Base-by-base conservation (phyloP, 35 echinoderm and acorn worm genomes). In the Heliocidaris tuberculata region DNA sequence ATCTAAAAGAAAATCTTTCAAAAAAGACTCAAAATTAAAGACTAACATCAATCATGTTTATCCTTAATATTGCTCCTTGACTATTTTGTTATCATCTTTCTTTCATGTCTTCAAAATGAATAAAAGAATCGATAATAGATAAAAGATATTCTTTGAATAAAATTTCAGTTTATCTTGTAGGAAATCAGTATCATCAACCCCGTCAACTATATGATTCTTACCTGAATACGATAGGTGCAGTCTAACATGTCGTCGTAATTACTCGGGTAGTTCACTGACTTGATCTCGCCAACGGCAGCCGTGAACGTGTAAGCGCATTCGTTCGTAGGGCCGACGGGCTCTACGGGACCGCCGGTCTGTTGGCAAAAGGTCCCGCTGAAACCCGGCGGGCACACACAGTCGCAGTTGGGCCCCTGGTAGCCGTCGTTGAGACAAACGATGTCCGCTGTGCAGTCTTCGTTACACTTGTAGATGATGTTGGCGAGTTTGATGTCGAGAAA, bases 401-500 rank as follows among this genome's bases (percentile, higher is more conserved):
- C 85, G 86, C 96, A 96, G 50, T 47, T 56, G 16, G 88, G 35
- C 60, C 85, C 94, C 78, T 96, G 94, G 60, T 95, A 96, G 7
- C 96, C 96, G 21, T 65, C 96, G 88, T 96, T 96, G 16, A 90
- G n/a, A 56, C 96, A 96, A 5, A 90, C 88, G 16, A 95, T 17
- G 24, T 17, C 30, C 21, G 31, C 15, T 5, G 85, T 61, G 52
- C 86, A 96, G 15, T 95, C 59, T 50, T 71, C 88, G 48, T 24
- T 35, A 31, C 96, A 96, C 9, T 96, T 48, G n/a, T 96, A 96
- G 49, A 96, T 95, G 31, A 95, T 50, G 85, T 96, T 96, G 19
- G 94, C 90, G 15, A 96, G 59, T 29, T 95, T 93, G 59, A 93
- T 88, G 65, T 96, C 96, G 85, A 48, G 78, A 50, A 96, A 96